Evolutionary conservation across 2,797 vertebrate genomes (phyloP), one percentile per base, ranked within the genome.

Genomic region (Lepus oiostolus): DNA sequence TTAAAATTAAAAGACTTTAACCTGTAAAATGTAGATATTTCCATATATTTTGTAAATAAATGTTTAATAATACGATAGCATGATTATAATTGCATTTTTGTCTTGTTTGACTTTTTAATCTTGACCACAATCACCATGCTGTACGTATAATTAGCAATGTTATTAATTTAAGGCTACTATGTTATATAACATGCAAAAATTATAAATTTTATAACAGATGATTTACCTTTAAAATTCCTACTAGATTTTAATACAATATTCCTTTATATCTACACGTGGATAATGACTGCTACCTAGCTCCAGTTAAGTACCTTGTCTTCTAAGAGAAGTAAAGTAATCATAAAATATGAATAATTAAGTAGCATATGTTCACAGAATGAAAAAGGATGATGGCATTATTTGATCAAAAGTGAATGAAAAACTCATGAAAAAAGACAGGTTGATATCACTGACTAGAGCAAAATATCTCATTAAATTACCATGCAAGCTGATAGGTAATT

Each of bases 321-420:
- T 60, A 62, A 84, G 79, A 60, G 85, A 91, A 80, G 32, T 47
- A n/a, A 68, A 80, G 32, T 85, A 89, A 94, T 88, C 68, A 93
- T 72, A 82, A 84, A 79, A 70, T 35, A 67, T 38, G 16, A 87
- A 93, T 62, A 93, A 90, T 83, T 89, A 94, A 82, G 54, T 26
- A 87, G 52, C 89, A 95, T 74, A 85, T 97, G 85, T 93, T 91
- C 77, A 58, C 24, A 65, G 77, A 95, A 76, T 72, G 4, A 38
- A 42, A 81, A 85, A 67, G 54, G 62, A 11, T 38, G 47, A 79
- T 35, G 82, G 30, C 84, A 65, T 72, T 88, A 30, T 72, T 75
- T 85, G 32, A 94, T 85, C 35, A 85, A 91, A 94, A 70, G 17
- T 32, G 21, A 89, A 74, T 24, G 30, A 82, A 72, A 75, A 85